Base-by-base conservation (phyloP, 2,888 invertebrate genomes). In the Rhingia campestris region DNA sequence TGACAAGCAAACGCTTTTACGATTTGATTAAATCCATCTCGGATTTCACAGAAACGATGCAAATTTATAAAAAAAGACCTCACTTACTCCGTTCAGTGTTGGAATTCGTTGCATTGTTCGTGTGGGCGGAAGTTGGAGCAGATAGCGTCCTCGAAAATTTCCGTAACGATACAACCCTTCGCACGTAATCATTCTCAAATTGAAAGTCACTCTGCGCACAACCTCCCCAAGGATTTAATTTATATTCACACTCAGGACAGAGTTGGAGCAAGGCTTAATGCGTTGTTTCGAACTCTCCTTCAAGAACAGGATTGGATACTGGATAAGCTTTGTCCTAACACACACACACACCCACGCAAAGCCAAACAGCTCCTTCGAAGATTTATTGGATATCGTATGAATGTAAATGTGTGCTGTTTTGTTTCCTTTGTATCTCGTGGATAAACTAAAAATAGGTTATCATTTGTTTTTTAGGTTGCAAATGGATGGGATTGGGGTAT, bases 21-120 rank as follows among this genome's bases (percentile, higher is more conserved):
- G 73, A 82, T 82, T 77, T 82, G 82, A 77, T 82, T 77, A 77
- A 82, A 82, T 73, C 73, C 56, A 63, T 67, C 56, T 63, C 45
- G 39, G 73, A 63, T 76, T 59, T 72, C 30, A 14, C 41, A 41
- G 35, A 49, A 53, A 30, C 54, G 32, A 69, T 51, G 39, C 43
- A 54, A 72, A 73, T 61, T 56, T 67, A 41, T 30, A 37, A 32
- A 37, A 53, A 76, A 33, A 33, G 14, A 47, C 7, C 37, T 7
- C 32, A n/a, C 49, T 4, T 10, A 5, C 9, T 9, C 22, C 49
- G 30, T 10, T 9, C 30, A 9, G 10, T 22, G 4, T 6, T 30
- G 22, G 5, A 6, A 30, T 49, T 49, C 22, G 30, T 4, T 66
- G 67, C 66, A 67, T 59, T 66, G 43, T 59, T 37, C 12, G 6